Base-by-base conservation (phyloP, 2,888 invertebrate genomes). In the Dryobota labecula region DNA sequence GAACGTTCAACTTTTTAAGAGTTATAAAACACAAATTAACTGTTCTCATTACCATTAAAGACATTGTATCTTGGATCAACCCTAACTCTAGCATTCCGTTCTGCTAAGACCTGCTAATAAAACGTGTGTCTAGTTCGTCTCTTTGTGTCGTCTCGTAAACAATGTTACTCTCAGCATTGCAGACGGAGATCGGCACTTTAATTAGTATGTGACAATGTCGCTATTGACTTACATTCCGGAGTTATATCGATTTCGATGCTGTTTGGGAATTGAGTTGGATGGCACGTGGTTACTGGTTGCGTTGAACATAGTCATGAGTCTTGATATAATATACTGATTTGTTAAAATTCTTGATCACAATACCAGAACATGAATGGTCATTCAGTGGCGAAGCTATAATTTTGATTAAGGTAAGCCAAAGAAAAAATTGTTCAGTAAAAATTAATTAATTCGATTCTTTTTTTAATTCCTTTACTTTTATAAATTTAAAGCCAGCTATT, bases 191-290 rank as follows among this genome's bases (percentile, higher is more conserved):
- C 58, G 70, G 76, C 70, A 82, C 79, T 85, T 86, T 84, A 82
- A 86, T 86, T 80, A 85, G 76, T 78, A 80, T 71, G 67, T 73
- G 62, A 84, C 84, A 73, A 73, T 83, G 78, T 82, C 63, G 64
- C 54, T 68, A 58, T 78, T 70, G 74, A 76, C 58, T 70, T 66
- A 73, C 63, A 78, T 80, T 78, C 84, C 65, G 20, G 15, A 9
- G 54, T 57, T 75, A 73, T 73, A 77, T 73, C 43, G 53, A 41
- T 69, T 45, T 56, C 18, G 41, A 43, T 53, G 13, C 15, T 49
- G 20, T 64, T 58, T 41, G 45, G 51, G 30, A 27, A 45, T 57
- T 15, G 2, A n/a, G 13, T 54, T 30, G 13, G 13, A 70, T 38
- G 20, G 11, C 9, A 53, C 20, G 33, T 51, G 20, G 2, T 7